phyloP scores from a whole-genome alignment of 1,140 invertebrate genomes.

The Lutraria rhynchaena region DNA sequence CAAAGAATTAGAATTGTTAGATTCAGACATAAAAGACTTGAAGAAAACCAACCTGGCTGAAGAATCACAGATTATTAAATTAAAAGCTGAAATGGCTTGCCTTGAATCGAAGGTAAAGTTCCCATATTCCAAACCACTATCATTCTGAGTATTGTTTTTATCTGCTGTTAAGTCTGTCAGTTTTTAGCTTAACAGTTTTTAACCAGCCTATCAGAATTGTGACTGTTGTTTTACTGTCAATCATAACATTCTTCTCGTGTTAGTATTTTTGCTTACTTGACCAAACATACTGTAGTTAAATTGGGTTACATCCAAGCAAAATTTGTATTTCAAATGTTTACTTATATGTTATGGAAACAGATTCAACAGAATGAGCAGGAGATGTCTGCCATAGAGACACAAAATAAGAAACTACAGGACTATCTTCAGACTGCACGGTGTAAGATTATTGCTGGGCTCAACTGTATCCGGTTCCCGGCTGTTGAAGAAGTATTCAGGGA shows the following conservation, averaged over 20 bases:
- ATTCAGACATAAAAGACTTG: slow-evolving; percentile 95
- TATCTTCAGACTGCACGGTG: slow-evolving; percentile 96
- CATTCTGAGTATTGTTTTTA: too few relatives aligned
- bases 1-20: slow-evolving; percentile 93
- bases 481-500: slow-evolving; percentile 83
- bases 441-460: slow-evolving; percentile 94
- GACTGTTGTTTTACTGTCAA: too few relatives aligned
- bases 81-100: slow-evolving; percentile 95
- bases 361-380: slow-evolving; percentile 91
- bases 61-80: slow-evolving; percentile 94
- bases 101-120: slow-evolving; percentile 90
- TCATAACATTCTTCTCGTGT: too few relatives aligned
- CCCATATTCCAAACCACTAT: too few relatives aligned
- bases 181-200: too few relatives aligned
- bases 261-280: too few relatives aligned
- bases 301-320: too few relatives aligned
- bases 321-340: too few relatives aligned
- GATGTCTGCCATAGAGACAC: slow-evolving; percentile 85
- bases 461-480: slow-evolving; percentile 91
- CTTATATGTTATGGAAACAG: too few relatives aligned
- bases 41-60: slow-evolving; percentile 94
- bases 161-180: too few relatives aligned
- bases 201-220: too few relatives aligned
- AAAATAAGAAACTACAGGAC: slow-evolving; percentile 92
- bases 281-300: too few relatives aligned